Evolutionary conservation across 2,797 vertebrate genomes (phyloP).

Genomic region (Oryzias dopingdopingensis): DNA sequence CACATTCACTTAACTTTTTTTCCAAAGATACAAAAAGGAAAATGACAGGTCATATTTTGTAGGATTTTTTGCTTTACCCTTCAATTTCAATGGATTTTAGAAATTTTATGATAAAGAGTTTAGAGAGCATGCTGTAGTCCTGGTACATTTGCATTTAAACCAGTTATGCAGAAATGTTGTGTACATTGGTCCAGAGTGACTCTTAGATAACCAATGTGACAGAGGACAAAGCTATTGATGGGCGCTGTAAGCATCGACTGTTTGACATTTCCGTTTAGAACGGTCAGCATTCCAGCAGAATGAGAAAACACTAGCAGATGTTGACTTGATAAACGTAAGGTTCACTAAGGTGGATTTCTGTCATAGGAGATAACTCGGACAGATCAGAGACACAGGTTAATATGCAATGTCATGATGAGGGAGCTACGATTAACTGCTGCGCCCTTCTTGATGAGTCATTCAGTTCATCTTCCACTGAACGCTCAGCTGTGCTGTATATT

Average conservation of each 20-base stretch:
- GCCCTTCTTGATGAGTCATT: too few species aligned
- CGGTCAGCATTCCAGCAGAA: constrained; percentile 3
- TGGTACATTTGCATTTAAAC: constrained; percentile 42
- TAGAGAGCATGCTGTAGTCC: constrained; percentile 20
- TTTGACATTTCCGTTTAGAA: constrained; percentile 14
- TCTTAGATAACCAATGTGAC: constrained; percentile 21
- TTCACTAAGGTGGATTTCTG: constrained; percentile 44
- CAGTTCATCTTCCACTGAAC: too few species aligned
- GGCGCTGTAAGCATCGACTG: constrained; percentile 4
- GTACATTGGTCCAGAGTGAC: constrained; percentile 8
- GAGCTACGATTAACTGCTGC: constrained; percentile 2
- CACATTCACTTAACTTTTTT: too few species aligned
- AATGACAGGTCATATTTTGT: too few species aligned
- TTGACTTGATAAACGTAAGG: constrained; percentile 4
- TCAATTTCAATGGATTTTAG: too few species aligned
- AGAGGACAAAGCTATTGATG: constrained; percentile 4
- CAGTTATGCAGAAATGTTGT: constrained; percentile 16
- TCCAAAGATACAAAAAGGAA: too few species aligned
- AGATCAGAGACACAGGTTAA: constrained; percentile 27
- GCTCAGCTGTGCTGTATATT: too few species aligned
- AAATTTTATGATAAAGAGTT: not conserved
- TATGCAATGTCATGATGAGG: constrained; percentile 29
- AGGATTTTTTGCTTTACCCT: too few species aligned
- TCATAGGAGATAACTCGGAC: constrained; percentile 44
- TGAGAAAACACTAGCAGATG: constrained; percentile 1